Conservation (phyloP, 1,140 invertebrate genomes). For the Drosophila arawakana region DNA sequence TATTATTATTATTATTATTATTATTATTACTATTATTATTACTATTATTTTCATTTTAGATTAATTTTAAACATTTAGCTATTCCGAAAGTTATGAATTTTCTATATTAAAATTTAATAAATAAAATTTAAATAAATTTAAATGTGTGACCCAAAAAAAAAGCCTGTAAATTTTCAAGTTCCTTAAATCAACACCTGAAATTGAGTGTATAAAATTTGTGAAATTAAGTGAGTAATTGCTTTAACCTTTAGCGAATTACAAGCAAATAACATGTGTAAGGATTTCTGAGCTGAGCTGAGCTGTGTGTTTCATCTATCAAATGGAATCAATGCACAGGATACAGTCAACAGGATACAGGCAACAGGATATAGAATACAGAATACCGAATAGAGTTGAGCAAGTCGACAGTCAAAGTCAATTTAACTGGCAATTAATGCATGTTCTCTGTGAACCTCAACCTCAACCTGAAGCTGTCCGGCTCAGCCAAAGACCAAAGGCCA, state of each 20-base stretch:
- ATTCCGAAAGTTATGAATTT: too few species aligned
- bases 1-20: too few species aligned
- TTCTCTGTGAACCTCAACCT: conserved; percentile 35
- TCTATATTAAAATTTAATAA: too few species aligned
- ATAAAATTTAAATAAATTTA: too few species aligned
- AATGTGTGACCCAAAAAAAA: not conserved
- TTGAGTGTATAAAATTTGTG: conserved; percentile 3
- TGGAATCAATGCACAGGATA: conserved; percentile 45
- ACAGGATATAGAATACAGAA: not conserved
- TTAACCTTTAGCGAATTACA: conserved; percentile 1
- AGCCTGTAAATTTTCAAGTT: not conserved
- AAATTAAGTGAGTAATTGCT: conserved; percentile 13
- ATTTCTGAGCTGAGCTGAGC: conserved; percentile 1
- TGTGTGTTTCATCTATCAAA: conserved; percentile 9
- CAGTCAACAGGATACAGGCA: not conserved
- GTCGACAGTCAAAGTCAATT: conserved; percentile 70
- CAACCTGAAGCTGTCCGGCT: conserved; percentile 5
- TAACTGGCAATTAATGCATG: conserved; percentile 81
- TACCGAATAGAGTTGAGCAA: too few species aligned
- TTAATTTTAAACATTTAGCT: too few species aligned
- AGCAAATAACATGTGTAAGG: conserved; percentile 7
- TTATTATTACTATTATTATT: too few species aligned
- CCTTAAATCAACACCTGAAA: not conserved
- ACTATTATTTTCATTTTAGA: too few species aligned
- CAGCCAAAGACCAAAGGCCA: conserved; percentile 1